Percentiles rank a stretch among this genome's conserved stretches.
Conservation (phyloP, 2,797 vertebrate species). For the Melanotaenia trifasciata region DNA sequence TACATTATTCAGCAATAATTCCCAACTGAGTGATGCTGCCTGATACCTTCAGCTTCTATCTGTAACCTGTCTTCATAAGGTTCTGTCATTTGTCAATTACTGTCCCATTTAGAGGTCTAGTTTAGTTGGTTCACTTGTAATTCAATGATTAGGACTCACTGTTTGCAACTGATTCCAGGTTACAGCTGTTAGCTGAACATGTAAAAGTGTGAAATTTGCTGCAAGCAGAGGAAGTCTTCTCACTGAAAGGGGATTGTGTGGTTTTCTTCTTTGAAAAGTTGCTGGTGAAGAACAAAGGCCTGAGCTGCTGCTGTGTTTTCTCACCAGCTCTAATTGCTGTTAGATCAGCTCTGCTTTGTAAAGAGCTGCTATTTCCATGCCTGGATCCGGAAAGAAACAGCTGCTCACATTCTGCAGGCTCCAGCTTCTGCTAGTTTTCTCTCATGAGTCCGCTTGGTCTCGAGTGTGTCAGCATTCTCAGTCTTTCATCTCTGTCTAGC, state of each 20-base stretch:
- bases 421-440: conserved; percentile 68
- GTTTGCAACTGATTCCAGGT: not conserved
- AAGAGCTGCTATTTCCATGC: conserved; percentile 79
- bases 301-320: conserved; percentile 49
- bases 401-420: conserved; percentile 77
- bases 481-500: conserved; percentile 36
- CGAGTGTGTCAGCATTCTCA: conserved; percentile 71
- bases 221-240: not conserved
- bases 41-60: conserved; percentile 12
- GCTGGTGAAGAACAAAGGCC: conserved; percentile 44
- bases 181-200: not conserved
- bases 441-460: conserved; percentile 53
- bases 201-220: not conserved
- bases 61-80: too few species aligned
- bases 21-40: not conserved
- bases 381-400: conserved; percentile 74
- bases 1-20: not conserved
- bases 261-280: conserved; percentile 17
- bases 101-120: not conserved
- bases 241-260: not conserved
- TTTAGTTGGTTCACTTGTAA: not conserved
- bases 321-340: conserved; percentile 63
- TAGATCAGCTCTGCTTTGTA: conserved; percentile 71
- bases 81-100: not conserved
- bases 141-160: not conserved